These are phyloP conservation scores for Philotrypesis tridentata DNA, from an alignment of 1,140 invertebrate genomes.

Conservation along the genomic window DNA sequence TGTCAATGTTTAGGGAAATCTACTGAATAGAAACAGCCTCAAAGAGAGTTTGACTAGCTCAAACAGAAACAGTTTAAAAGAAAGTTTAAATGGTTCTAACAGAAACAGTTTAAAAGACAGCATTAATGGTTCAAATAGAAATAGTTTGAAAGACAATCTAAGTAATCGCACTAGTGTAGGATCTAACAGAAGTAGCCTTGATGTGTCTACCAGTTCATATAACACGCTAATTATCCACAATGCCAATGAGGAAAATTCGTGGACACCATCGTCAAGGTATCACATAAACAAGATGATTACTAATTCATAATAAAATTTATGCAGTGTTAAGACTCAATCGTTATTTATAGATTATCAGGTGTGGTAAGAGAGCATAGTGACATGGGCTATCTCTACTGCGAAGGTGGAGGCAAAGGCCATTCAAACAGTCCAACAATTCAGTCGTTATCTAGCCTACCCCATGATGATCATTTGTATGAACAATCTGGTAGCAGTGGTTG, in stretches of 20 bases:
- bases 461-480: slow-evolving; percentile 71
- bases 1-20: slow-evolving; percentile 61
- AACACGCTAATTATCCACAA: slow-evolving; percentile 88
- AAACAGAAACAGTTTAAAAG: slow-evolving; percentile 81
- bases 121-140: slow-evolving; percentile 78
- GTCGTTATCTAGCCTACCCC: slow-evolving; percentile 67
- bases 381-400: slow-evolving; percentile 70
- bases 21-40: slow-evolving; percentile 70
- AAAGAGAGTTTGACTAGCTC: slow-evolving; percentile 75
- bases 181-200: slow-evolving; percentile 82
- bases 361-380: slow-evolving; percentile 69
- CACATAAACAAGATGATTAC: slow-evolving; percentile 18
- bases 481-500: slow-evolving; percentile 69
- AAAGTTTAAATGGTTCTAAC: slow-evolving; percentile 75
- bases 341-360: slow-evolving; percentile 63
- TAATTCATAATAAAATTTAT: slow-evolving; percentile 2
- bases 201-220: slow-evolving; percentile 85
- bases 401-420: slow-evolving; percentile 72
- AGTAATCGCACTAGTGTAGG: slow-evolving; percentile 71
- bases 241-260: slow-evolving; percentile 79
- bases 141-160: slow-evolving; percentile 72
- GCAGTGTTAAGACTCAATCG: slow-evolving; percentile 7
- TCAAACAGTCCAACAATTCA: slow-evolving; percentile 72
- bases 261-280: slow-evolving; percentile 77
- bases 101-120: slow-evolving; percentile 82